phyloP scores from a whole-genome alignment of 2,797 vertebrate genomes.

The Malacoraja senta region DNA sequence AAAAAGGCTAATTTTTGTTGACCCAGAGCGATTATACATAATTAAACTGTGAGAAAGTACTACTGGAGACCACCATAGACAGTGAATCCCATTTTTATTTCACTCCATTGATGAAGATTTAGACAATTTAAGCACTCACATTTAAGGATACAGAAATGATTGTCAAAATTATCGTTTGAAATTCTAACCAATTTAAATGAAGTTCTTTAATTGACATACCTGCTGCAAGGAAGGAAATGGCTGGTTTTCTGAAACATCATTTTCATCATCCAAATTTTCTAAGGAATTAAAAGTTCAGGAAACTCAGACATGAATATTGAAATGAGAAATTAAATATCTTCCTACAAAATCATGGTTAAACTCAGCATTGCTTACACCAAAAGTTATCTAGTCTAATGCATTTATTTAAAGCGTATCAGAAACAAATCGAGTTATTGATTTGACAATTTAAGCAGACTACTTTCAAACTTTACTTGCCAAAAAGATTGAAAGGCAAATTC shows the following conservation, averaged over 20 bases:
- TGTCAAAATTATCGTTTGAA: not conserved
- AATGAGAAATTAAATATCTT: not conserved
- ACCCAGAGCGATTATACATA: not conserved
- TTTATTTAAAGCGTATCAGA: not conserved
- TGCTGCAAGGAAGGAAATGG: conserved; percentile 88
- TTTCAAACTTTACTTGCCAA: not conserved
- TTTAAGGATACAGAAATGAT: not conserved
- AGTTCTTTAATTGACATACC: conserved; percentile 57
- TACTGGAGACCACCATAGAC: no score
- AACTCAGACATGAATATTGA: conserved; percentile 33
- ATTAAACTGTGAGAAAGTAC: not conserved
- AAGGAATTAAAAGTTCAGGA: conserved; percentile 60
- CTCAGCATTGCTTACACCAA: not conserved
- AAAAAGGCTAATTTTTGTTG: not conserved
- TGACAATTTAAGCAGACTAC: not conserved
- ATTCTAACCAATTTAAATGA: not conserved
- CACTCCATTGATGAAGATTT: not conserved
- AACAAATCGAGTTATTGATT: not conserved
- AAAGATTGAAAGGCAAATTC: not conserved
- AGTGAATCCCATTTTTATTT: not conserved
- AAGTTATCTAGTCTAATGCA: not conserved
- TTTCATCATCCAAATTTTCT: conserved; percentile 67
- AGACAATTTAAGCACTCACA: not conserved
- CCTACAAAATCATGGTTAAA: not conserved
- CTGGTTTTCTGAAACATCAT: conserved; percentile 77